Evolutionary conservation across 2,888 invertebrate species (phyloP).

Genomic region (Agrochola circellaris): DNA sequence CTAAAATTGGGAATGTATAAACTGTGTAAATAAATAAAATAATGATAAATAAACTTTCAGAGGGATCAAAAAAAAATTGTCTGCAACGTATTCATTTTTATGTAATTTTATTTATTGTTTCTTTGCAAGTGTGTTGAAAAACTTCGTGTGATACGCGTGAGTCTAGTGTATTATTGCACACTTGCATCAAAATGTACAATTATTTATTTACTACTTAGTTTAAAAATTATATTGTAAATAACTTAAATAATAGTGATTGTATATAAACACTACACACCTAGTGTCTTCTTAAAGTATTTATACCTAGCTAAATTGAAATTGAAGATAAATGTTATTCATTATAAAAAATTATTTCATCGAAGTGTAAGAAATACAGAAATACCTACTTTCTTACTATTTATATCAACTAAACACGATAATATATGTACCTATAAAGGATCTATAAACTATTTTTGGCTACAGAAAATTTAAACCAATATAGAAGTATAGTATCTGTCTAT

Average conservation of each 20-base stretch:
- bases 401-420: neutral
- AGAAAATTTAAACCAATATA: neutral
- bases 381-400: slow-evolving; percentile 9
- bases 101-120: neutral
- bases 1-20: neutral
- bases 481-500: too few relatives aligned
- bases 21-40: neutral
- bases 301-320: slow-evolving; percentile 5
- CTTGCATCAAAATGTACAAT: neutral
- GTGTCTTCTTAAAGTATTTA: slow-evolving; percentile 32
- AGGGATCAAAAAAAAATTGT: neutral
- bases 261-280: slow-evolving; percentile 26
- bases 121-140: neutral
- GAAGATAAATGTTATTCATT: neutral
- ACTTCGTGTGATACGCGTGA: neutral
- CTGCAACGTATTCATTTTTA: neutral
- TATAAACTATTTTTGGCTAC: slow-evolving; percentile 19
- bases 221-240: slow-evolving; percentile 23
- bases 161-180: neutral
- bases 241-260: slow-evolving; percentile 11
- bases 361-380: slow-evolving; percentile 9
- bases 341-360: neutral
- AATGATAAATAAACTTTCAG: neutral
- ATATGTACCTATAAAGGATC: neutral
- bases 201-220: neutral